Base-by-base conservation (phyloP, 2,797 vertebrate species). In the Gastrophryne carolinensis region DNA sequence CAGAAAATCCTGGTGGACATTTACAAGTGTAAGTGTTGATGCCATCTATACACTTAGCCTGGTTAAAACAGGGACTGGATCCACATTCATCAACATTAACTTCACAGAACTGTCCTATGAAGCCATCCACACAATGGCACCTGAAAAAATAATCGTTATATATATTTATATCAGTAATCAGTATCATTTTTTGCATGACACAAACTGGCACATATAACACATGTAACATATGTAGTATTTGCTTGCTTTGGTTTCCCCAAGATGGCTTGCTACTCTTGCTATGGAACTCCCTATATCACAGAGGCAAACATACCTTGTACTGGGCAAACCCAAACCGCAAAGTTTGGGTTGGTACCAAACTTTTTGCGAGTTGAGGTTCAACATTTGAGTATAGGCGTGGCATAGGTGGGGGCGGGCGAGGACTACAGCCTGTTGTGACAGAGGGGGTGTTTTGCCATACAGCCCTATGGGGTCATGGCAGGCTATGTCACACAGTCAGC, bases 1-100 rank as follows among this genome's bases (percentile, higher is more conserved):
- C 97, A 85, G 96, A 97, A 93, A 97, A 99, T 92, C 96, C 96
- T 84, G 97, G 97, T 64, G 82, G 93, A 90, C 97, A 99, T 90
- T 94, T 93, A 90, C 97, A 99, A 83, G 86, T 85, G 84, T 90
- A 98, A 7, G 93, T 90, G 35, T 94, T 95, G 73, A 93, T 86
- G 17, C 91, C 92, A 79, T 99, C 97, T 83, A 95, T 78, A 79
- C 97, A 98, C 61, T 91, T 96, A 60, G 94, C 97, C n/a, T 93
- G 92, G 57, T 99, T 98, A 87, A 90, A 87, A 56, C 97, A 99
- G 9, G 96, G 96, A 84, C 90, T 95, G 0, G 96, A 94, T 37
- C 90, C 88, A 78, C 97, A 99, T 60, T 98, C 96, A 37, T 98
- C 91, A 84, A 95, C 87, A 47, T 99, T 93, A 82, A 94, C 77